These are phyloP conservation scores for Antechinus flavipes DNA, from an alignment of 2,113 vertebrate genomes.

Conservation along the genomic window DNA sequence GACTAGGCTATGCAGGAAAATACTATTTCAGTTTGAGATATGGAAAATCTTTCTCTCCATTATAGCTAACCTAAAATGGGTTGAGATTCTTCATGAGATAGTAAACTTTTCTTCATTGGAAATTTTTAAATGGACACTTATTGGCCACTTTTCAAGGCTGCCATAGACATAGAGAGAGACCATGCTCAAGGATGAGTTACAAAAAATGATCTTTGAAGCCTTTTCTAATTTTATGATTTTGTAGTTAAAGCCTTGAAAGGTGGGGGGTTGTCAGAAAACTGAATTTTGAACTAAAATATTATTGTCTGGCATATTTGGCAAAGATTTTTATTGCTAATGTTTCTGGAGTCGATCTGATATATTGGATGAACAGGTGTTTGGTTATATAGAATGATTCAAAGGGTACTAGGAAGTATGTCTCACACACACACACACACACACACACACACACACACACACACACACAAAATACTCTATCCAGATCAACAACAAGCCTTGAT, in stretches of 20 bases:
- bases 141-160: not conserved
- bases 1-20: not conserved
- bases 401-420: not conserved
- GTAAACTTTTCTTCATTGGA: not conserved
- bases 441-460: too few relatives aligned
- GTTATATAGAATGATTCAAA: not conserved
- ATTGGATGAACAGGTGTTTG: not conserved
- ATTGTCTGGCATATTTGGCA: not conserved
- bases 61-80: not conserved
- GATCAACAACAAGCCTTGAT: too few relatives aligned
- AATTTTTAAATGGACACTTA: not conserved
- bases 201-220: not conserved
- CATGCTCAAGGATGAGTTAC: not conserved
- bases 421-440: not conserved
- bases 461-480: too few relatives aligned
- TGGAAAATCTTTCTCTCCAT: not conserved
- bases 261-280: not conserved
- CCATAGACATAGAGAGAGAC: not conserved
- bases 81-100: not conserved
- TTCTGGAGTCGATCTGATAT: not conserved
- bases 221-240: not conserved
- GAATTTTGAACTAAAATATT: not conserved
- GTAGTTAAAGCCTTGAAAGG: not conserved
- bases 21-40: not conserved
- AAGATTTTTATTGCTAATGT: not conserved